Evolutionary conservation across 2,888 invertebrate species (phyloP), one percentile per base, ranked within the genome.

Genomic region (Torymus tubicola): DNA sequence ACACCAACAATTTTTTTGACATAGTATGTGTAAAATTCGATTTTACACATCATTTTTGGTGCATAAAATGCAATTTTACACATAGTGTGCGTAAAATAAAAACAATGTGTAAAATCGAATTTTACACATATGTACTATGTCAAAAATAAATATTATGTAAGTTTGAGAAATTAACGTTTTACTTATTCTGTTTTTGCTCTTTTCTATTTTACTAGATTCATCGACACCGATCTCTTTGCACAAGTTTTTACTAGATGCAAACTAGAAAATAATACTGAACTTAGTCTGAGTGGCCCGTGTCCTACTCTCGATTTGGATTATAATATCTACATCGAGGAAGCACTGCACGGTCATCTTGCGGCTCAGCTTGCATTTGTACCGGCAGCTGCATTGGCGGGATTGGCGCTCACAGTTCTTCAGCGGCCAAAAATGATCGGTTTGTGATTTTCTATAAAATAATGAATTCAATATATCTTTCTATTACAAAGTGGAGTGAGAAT

Each of bases 151-250:
- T n/a, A n/a, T n/a, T 42, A 42, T 42, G 42, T 42, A 42, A 42
- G 42, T 42, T 42, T 42, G 10, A 42, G 42, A 8, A 42, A 42
- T 42, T 42, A 8, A 42, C 42, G 8, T 50, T n/a, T 14, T 69
- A 31, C 24, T 18, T 64, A 42, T 53, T 42, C 50, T 57, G 14
- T 12, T 68, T 80, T 63, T 42, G 5, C 42, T 42, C 42, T 8
- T 86, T 88, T 71, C 13, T 50, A 64, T 80, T 8, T 80, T 83
- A 74, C 42, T 88, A 94, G 94, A 85, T 94, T 95, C 87, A 93
- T 95, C 84, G 95, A 95, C 90, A 95, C 95, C 16, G 95, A 95
- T 89, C 85, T 93, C 71, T 92, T 91, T 11, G 88, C 91, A 58
- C 90, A 92, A 86, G 92, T 95, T 87, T 95, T 95, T 86, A 88